Percentiles rank a stretch among this genome's conserved stretches.
Evolutionary conservation across 2,797 vertebrate species (phyloP).

Genomic region (Coilia nasus): DNA sequence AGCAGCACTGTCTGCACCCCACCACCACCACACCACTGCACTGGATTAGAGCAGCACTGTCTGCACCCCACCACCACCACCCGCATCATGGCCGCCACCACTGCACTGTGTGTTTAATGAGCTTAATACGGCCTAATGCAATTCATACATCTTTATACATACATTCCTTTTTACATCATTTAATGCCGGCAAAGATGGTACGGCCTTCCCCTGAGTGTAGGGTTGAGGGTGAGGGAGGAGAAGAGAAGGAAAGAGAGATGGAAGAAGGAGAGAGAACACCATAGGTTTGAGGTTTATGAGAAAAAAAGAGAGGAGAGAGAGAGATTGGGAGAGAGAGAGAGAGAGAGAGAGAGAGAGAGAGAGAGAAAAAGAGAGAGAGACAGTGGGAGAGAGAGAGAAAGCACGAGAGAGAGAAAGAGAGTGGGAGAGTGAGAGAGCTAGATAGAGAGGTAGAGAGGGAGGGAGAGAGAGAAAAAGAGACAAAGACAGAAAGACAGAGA

Average conservation of each 20-base stretch:
- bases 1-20: too few species aligned
- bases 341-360: too few species aligned
- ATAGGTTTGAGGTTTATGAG: not conserved
- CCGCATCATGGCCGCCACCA: too few species aligned
- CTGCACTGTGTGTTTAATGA: not conserved
- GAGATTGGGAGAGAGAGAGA: too few species aligned
- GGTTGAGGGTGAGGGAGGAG: not conserved
- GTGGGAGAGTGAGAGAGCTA: too few species aligned
- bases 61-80: too few species aligned
- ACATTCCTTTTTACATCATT: too few species aligned
- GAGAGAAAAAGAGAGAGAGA: not conserved
- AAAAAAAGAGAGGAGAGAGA: not conserved
- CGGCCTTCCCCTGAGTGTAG: not conserved
- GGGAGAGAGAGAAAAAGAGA: not conserved
- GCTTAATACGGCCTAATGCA: slow-evolving; percentile 4
- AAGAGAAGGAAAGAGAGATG: not conserved
- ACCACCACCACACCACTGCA: too few species aligned
- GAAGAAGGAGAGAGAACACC: not conserved
- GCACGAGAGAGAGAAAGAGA: too few species aligned
- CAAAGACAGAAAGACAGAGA: not conserved
- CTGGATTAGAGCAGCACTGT: too few species aligned
- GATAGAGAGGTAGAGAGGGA: not conserved
- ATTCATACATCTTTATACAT: slow-evolving; percentile 12
- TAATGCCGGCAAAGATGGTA: not conserved
- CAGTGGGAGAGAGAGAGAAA: not conserved